Evolutionary conservation across 2,888 invertebrate genomes (phyloP), one percentile per base, ranked within the genome.

Genomic region (Epistrophella euchroma): DNA sequence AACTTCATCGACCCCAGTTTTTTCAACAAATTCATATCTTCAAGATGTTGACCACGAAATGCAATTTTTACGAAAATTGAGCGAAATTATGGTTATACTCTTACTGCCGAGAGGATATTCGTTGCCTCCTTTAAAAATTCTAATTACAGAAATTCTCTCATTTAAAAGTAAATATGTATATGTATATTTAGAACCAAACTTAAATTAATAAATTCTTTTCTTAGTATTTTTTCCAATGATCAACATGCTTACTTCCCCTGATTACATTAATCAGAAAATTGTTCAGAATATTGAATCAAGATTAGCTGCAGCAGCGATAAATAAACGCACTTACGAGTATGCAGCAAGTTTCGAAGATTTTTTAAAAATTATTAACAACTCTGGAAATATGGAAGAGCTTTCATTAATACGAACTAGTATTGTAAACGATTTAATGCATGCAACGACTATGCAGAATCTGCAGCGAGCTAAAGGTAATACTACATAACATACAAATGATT

Each of bases 391-490:
- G 82, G 97, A 97, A 91, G 96, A 97, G 88, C 93, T 98, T 55
- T 96, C 97, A 90, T 95, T 96, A 90, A 96, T 97, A 91, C 94
- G 97, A 94, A 96, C 92, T 89, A 97, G 97, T 89, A 97, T 98
- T 88, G 96, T 98, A 6, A 97, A 96, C 56, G 98, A 98, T 93
- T 96, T 98, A 89, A 97, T 98, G 96, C 97, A 98, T 94, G 97
- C 97, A 0, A 97, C 98, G 17, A 97, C 97, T 1, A 94, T 97
- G 88, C 97, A 97, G 93, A 98, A 97, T 91, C 94, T 98, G 83
- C 97, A 97, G 92, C 94, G 97, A 89, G 96, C 97, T 7, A 96
- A 97, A 93, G 97, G 97, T 58, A 80, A 9, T 7, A 0, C 9
- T n/a, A 32, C 4, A 4, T n/a, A 2, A 28, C 1, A 28, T 22